phyloP scores from a whole-genome alignment of 2,113 vertebrate genomes.

The Epinephelus lanceolatus region DNA sequence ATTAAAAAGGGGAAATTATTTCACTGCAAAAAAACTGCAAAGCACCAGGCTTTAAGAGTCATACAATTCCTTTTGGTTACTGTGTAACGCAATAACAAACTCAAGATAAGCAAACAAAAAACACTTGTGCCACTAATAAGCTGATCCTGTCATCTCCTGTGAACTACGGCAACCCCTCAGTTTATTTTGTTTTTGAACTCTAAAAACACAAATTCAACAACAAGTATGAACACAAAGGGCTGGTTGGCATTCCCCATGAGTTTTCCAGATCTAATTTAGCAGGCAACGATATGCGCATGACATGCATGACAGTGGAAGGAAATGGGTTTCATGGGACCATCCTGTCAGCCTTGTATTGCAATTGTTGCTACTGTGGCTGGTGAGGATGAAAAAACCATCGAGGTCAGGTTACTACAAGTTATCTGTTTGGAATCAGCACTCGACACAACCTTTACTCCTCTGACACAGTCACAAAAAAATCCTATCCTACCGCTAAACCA shows the following conservation, averaged over 20 bases:
- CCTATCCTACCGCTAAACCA: neutral
- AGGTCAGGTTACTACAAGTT: conserved; percentile 12
- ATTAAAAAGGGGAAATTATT: neutral
- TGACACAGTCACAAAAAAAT: neutral
- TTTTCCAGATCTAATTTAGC: conserved; percentile 72
- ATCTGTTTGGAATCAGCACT: conserved; percentile 23
- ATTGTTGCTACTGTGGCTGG: conserved; percentile 30
- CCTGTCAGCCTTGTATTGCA: conserved; percentile 15
- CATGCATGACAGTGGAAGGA: conserved; percentile 50
- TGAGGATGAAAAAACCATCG: conserved; percentile 8
- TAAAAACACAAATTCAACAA: conserved; percentile 33
- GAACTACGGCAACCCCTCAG: conserved; percentile 6
- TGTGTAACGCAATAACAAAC: conserved; percentile 20
- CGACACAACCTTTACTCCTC: conserved; percentile 1
- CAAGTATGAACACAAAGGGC: conserved; percentile 43
- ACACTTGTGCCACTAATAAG: conserved; percentile 13
- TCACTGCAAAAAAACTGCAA: conserved; percentile 4
- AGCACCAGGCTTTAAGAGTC: conserved; percentile 2
- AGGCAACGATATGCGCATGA: conserved; percentile 74
- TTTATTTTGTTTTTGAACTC: conserved; percentile 40
- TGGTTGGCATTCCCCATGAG: conserved; percentile 52
- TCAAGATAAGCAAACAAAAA: conserved; percentile 47
- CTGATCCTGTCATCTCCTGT: conserved; percentile 40
- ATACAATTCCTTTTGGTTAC: conserved; percentile 16
- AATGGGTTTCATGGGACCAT: conserved; percentile 76